Conservation (phyloP, 2,888 invertebrate genomes). For the Scrobipalpa costella region DNA sequence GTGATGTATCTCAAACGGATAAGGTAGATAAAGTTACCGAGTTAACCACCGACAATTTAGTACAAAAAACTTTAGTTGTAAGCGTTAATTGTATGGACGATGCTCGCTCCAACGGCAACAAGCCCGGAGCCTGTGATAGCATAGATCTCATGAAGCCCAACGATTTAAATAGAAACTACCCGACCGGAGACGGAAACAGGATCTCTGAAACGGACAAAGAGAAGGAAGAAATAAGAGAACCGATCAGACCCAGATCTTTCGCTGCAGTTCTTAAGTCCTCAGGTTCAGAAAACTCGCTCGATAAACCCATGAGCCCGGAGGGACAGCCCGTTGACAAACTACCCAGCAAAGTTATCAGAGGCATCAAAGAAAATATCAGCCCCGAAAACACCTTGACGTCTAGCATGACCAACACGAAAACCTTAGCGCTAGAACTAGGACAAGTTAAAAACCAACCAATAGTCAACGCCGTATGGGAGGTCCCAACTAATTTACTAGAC, state of each 20-base stretch:
- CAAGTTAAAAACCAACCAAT: conserved; percentile 54
- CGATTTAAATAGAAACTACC: conserved; percentile 60
- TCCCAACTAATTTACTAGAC: conserved; percentile 49
- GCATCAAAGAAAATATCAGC: conserved; percentile 83
- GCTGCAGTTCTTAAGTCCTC: conserved; percentile 72
- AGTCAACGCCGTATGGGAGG: conserved; percentile 53
- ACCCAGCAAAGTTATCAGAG: conserved; percentile 79
- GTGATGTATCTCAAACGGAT: conserved; percentile 38
- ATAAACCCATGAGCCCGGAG: conserved; percentile 67
- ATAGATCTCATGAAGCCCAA: conserved; percentile 72
- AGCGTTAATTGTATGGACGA: conserved; percentile 57
- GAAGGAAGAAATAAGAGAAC: conserved; percentile 39
- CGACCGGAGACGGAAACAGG: conserved; percentile 40
- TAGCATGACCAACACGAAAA: conserved; percentile 66
- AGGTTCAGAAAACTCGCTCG: conserved; percentile 68
- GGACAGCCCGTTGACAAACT: conserved; percentile 74
- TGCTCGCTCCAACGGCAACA: conserved; percentile 50
- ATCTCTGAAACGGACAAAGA: conserved; percentile 19
- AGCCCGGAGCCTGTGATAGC: conserved; percentile 55
- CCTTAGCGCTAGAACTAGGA: conserved; percentile 61
- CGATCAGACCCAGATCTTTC: conserved; percentile 63
- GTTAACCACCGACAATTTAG: conserved; percentile 73
- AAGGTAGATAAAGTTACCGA: conserved; percentile 60
- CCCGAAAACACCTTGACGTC: conserved; percentile 81
- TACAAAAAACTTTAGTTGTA: conserved; percentile 77